Conservation (phyloP, 2,888 invertebrate genomes). For the Hoplodrina blanda region DNA sequence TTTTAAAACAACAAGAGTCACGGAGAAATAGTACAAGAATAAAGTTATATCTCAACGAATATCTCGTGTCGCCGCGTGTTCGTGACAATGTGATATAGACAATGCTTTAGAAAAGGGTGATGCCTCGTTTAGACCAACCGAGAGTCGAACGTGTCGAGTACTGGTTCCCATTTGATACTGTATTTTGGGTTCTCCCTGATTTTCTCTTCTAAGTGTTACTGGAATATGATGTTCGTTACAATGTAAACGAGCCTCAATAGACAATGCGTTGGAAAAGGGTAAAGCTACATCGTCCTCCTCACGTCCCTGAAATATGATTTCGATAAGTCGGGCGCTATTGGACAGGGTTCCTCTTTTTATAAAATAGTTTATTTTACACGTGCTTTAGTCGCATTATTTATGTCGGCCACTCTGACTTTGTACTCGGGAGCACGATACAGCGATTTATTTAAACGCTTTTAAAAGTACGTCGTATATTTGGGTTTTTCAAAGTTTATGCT, state of each 20-base stretch:
- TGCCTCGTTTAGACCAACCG: constrained; percentile 76
- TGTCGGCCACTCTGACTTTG: constrained; percentile 65
- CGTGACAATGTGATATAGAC: constrained; percentile 89
- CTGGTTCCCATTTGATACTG: constrained; percentile 45
- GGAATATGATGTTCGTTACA: constrained; percentile 42
- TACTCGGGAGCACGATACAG: constrained; percentile 62
- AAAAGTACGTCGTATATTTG: constrained; percentile 54
- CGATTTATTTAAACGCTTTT: constrained; percentile 65
- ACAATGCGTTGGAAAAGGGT: constrained; percentile 86
- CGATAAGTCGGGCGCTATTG: constrained; percentile 89
- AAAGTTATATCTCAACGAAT: constrained; percentile 87
- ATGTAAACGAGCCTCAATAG: constrained; percentile 79
- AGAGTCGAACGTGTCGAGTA: constrained; percentile 56
- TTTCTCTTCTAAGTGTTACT: constrained; percentile 48
- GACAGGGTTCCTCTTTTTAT: constrained; percentile 83
- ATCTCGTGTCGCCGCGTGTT: constrained; percentile 88
- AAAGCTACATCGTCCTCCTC: constrained; percentile 85
- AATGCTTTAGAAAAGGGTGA: constrained; percentile 87
- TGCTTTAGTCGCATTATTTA: constrained; percentile 75
- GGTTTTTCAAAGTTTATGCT: constrained; percentile 43
- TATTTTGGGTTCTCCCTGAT: constrained; percentile 41
- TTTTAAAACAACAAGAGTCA: constrained; percentile 69
- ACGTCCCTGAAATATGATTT: constrained; percentile 90
- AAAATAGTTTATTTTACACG: constrained; percentile 84
- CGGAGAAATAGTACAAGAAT: constrained; percentile 84